Percentiles rank a stretch among this genome's conserved stretches.
Evolutionary conservation across 2,888 invertebrate species (phyloP).

Genomic region (Leucophenga montana): DNA sequence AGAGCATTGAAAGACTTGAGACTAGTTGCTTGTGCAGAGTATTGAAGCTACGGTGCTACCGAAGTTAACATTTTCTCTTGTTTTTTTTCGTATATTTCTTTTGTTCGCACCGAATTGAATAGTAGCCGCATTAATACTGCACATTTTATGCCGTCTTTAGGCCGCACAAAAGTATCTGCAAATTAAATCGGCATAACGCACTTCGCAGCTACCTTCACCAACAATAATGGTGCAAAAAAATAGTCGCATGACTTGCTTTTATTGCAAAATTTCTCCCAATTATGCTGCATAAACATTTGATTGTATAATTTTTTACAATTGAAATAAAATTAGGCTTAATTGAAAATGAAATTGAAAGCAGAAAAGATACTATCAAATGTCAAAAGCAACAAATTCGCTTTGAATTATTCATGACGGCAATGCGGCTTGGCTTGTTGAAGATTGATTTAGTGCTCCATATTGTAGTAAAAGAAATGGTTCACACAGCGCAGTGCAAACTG

Average conservation of each 20-base stretch:
- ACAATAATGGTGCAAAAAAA: neutral
- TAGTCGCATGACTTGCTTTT: neutral
- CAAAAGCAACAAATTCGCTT: neutral
- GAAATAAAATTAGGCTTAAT: constrained; percentile 3
- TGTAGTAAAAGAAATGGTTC: neutral
- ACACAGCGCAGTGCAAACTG: too few relatives aligned
- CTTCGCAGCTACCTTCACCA: neutral
- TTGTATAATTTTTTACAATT: constrained; percentile 28
- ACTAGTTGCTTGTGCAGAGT: too few relatives aligned
- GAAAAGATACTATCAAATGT: neutral
- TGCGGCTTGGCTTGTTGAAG: constrained; percentile 35
- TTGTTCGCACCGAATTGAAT: neutral
- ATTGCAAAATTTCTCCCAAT: constrained; percentile 2
- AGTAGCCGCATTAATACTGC: constrained; percentile 14
- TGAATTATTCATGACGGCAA: constrained; percentile 21
- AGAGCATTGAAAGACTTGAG: too few relatives aligned
- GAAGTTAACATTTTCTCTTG: too few relatives aligned
- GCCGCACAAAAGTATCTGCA: constrained; percentile 1
- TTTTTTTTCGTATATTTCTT: constrained; percentile 30
- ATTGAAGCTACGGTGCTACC: too few relatives aligned
- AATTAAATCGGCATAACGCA: constrained; percentile 14
- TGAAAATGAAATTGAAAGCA: constrained; percentile 21
- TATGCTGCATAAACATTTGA: neutral
- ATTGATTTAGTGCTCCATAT: constrained; percentile 20
- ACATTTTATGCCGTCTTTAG: constrained; percentile 22